Conservation (phyloP, 2,113 vertebrate genomes). For the Cyprinodon brontotheroides region DNA sequence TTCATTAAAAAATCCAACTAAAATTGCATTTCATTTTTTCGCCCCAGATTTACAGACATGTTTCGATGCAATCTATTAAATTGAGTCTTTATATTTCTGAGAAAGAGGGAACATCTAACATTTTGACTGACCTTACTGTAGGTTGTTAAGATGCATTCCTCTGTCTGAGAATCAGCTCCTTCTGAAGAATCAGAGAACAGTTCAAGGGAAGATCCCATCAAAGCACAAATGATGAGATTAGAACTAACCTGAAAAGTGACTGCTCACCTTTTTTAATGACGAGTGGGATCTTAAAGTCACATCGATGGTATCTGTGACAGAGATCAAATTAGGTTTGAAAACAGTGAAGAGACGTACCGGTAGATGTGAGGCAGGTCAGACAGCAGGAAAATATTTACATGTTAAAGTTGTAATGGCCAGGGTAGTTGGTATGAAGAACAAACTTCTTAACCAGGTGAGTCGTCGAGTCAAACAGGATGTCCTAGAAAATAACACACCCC, state of each 20-base stretch:
- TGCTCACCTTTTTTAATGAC: slow-evolving; percentile 91
- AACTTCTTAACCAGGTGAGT: slow-evolving; percentile 98
- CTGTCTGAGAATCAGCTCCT: slow-evolving; percentile 84
- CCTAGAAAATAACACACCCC: slow-evolving; percentile 73
- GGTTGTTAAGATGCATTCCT: slow-evolving; percentile 88
- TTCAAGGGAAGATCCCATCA: not conserved
- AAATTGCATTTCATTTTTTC: no score
- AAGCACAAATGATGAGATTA: not conserved
- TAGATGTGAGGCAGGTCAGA: not conserved
- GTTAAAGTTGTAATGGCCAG: slow-evolving; percentile 99
- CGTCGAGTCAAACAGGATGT: slow-evolving; percentile 97
- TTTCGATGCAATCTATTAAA: not conserved
- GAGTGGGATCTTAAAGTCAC: slow-evolving; percentile 98
- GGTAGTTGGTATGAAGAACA: slow-evolving; percentile 97
- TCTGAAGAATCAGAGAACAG: slow-evolving; percentile 69
- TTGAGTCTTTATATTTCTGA: not conserved
- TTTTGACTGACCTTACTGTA: slow-evolving; percentile 91
- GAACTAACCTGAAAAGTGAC: not conserved
- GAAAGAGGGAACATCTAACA: not conserved
- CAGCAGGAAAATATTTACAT: slow-evolving; percentile 82
- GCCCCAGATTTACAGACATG: no score
- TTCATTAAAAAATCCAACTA: no score
- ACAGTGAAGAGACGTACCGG: no score
- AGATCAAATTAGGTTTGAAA: no score
- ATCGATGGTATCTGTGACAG: slow-evolving; percentile 94